These are phyloP conservation scores for Garra rufa DNA, from an alignment of 2,113 vertebrate species.

Conservation along the genomic window DNA sequence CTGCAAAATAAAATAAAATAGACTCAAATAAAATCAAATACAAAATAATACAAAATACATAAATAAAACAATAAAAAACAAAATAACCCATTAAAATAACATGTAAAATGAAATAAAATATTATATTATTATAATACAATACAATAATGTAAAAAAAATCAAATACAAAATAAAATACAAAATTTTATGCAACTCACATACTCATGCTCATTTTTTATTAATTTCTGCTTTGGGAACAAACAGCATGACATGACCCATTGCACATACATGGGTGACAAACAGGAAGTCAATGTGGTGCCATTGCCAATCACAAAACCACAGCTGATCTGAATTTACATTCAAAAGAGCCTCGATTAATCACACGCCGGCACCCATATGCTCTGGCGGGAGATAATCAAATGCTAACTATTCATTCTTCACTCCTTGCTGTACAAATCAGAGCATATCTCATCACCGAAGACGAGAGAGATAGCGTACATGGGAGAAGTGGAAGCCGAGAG, in stretches of 20 bases:
- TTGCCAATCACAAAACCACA: slow-evolving; percentile 29
- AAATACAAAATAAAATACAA: no score
- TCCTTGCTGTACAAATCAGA: slow-evolving; percentile 8
- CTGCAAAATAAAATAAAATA: no score
- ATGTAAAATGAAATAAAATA: no score
- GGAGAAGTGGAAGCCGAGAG: background rate
- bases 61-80: no score
- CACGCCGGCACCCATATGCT: background rate
- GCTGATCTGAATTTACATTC: slow-evolving; percentile 41
- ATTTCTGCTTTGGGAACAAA: no score
- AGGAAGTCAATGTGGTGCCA: slow-evolving; percentile 29
- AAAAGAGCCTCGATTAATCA: slow-evolving; percentile 36
- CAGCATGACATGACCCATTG: slow-evolving; percentile 5
- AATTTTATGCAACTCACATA: no score
- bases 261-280: slow-evolving; percentile 33
- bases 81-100: no score
- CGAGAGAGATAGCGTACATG: background rate
- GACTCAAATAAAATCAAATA: no score
- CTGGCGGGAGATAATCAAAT: background rate
- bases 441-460: slow-evolving; percentile 2
- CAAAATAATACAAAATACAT: no score
- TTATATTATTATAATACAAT: no score
- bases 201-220: no score
- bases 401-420: background rate
- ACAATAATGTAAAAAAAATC: no score